Evolutionary conservation across 2,797 vertebrate genomes (phyloP).

Genomic region (Dicrostonyx torquatus): DNA sequence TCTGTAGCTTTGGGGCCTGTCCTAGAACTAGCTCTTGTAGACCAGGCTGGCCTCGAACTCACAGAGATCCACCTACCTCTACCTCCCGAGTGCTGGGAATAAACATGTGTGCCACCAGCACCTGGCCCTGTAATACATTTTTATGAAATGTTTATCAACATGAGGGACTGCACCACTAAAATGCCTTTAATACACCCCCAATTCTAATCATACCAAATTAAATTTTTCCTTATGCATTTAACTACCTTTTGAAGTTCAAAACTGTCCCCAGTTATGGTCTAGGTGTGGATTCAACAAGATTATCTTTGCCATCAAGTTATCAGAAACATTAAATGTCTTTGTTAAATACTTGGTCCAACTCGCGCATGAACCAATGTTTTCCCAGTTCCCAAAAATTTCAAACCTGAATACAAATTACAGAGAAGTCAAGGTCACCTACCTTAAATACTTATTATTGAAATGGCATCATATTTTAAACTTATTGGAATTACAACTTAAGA

Average conservation of each 20-base stretch:
- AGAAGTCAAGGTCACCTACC: not conserved
- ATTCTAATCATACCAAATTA: not conserved
- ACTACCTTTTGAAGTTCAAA: not conserved
- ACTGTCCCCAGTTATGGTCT: not conserved
- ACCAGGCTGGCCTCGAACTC: too few species aligned
- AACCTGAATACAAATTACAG: not conserved
- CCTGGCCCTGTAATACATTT: not conserved
- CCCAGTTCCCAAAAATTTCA: not conserved
- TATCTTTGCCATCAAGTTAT: conserved; percentile 30
- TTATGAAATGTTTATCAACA: not conserved
- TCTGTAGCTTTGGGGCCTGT: too few species aligned
- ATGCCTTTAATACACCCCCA: not conserved
- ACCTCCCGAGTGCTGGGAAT: too few species aligned
- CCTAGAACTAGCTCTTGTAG: too few species aligned
- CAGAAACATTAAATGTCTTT: not conserved
- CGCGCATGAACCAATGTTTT: not conserved
- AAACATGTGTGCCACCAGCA: too few species aligned
- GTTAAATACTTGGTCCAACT: not conserved
- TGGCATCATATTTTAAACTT: conserved; percentile 24
- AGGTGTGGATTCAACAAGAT: not conserved
- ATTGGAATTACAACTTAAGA: not conserved
- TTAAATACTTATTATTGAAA: not conserved
- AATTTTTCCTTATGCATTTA: not conserved
- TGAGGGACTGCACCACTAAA: not conserved
- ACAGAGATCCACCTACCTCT: too few species aligned